Percentiles rank a stretch among this genome's conserved stretches.
phyloP scores from a whole-genome alignment of 2,888 invertebrate genomes.

The Rotaria socialis region DNA sequence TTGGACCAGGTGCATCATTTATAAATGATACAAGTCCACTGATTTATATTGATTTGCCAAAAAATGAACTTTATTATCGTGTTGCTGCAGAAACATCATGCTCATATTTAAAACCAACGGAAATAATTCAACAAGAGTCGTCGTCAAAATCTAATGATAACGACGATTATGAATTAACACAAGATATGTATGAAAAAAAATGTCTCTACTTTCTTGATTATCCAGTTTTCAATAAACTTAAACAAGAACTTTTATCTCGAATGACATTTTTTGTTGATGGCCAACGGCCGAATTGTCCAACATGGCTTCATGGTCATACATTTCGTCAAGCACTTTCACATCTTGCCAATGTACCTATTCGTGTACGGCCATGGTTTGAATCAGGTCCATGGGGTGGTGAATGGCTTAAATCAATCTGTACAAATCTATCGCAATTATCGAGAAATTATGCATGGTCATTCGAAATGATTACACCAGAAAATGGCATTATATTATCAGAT shows the following conservation, averaged over 20 bases:
- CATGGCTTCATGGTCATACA: background rate
- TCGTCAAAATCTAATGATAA: background rate
- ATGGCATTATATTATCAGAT: slow-evolving; percentile 28
- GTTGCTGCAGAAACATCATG: background rate
- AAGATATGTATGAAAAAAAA: background rate
- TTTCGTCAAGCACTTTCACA: slow-evolving; percentile 10
- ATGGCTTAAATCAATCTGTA: slow-evolving; percentile 8
- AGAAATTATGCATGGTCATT: slow-evolving; percentile 19
- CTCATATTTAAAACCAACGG: background rate
- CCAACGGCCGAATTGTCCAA: slow-evolving; percentile 11
- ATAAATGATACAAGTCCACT: background rate
- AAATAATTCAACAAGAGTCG: background rate
- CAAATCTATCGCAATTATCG: background rate
- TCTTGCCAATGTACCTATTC: background rate
- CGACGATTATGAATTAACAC: slow-evolving; percentile 28
- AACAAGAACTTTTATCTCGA: background rate
- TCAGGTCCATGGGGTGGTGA: slow-evolving; percentile 24
- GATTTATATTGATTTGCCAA: slow-evolving; percentile 11
- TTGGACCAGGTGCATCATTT: slow-evolving; percentile 36
- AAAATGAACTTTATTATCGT: slow-evolving; percentile 31
- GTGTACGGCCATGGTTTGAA: slow-evolving; percentile 33
- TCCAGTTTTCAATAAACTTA: background rate
- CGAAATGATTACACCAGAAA: slow-evolving; percentile 31
- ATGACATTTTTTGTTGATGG: background rate
- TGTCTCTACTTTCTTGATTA: slow-evolving; percentile 20